These are phyloP conservation scores for Cheumatopsyche charites DNA, from an alignment of 1,140 invertebrate species.

Conservation along the genomic window DNA sequence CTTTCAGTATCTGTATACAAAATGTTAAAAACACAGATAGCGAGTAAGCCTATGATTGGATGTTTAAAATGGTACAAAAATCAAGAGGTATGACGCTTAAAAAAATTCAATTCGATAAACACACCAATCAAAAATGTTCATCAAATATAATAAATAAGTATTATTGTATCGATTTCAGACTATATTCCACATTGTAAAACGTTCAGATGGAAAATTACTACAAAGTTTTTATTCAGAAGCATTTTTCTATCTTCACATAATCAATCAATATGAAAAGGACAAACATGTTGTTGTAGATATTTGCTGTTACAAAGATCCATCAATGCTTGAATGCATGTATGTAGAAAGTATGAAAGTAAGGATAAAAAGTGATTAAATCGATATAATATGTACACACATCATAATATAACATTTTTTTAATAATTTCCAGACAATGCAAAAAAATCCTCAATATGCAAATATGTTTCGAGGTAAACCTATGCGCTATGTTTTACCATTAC, in stretches of 20 bases:
- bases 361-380: neutral
- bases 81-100: slow-evolving; percentile 63
- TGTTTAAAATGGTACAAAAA: slow-evolving; percentile 76
- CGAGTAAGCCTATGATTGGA: slow-evolving; percentile 66
- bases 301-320: slow-evolving; percentile 80
- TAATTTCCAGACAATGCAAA: slow-evolving; percentile 70
- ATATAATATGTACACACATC: neutral
- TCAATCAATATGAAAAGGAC: slow-evolving; percentile 83
- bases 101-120: neutral
- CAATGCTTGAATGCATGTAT: slow-evolving; percentile 86
- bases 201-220: slow-evolving; percentile 65
- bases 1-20: slow-evolving; percentile 70
- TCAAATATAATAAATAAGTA: neutral
- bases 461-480: slow-evolving; percentile 79
- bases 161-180: slow-evolving; percentile 64
- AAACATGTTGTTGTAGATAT: slow-evolving; percentile 79
- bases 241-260: slow-evolving; percentile 88
- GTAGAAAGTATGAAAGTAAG: slow-evolving; percentile 76
- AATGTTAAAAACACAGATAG: slow-evolving; percentile 65
- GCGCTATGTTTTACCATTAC: slow-evolving; percentile 72
- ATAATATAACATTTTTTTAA: neutral
- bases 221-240: slow-evolving; percentile 71
- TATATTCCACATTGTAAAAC: slow-evolving; percentile 73
- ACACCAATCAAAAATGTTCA: neutral
- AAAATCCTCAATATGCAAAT: slow-evolving; percentile 78